Base-by-base conservation (phyloP, 2,888 invertebrate genomes). In the Unio delphinus region DNA sequence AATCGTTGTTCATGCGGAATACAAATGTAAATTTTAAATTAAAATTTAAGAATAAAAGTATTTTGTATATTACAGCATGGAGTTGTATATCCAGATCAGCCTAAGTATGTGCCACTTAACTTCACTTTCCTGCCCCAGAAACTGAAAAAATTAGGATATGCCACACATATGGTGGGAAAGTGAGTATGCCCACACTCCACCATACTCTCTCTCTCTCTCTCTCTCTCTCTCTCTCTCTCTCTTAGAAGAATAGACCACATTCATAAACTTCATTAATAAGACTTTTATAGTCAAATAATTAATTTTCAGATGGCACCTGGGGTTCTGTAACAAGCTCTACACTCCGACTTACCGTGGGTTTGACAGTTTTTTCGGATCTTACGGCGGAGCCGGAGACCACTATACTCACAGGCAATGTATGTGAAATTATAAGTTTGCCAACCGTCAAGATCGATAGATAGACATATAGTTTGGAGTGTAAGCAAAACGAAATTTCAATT, bases 321-420 rank as follows among this genome's bases (percentile, higher is more conserved):
- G 90, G 1, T 90, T 87, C 74, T 90, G 90, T 78, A 83, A 87
- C 68, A 80, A 83, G 71, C 83, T 84, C 7, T 90, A 86, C 70
- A 83, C 89, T 5, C 90, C 90, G 17, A 86, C 85, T 3, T 79
- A 80, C 58, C 78, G 90, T 11, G 90, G 90, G 11, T 90, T 90
- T 74, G 89, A 90, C 76, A 85, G 88, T n/a, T 90, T 89, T 70
- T 87, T 88, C 70, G 90, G 90, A 1, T 90, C 88, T 75, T 89
- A 90, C 74, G 86, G 84, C 58, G 84, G 86, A 8, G 70, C 72
- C 64, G 83, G 83, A 73, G 82, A 86, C 62, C 85, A 88, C 70
- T 85, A 82, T 67, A 81, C 72, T 3, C 86, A 86, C 70, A 67
- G 30, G 20, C 34, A 30, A 55, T 62, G 72, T 65, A 45, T 45